These are phyloP conservation scores for Eupsittula cactorum DNA, from an alignment of 2,113 vertebrate species.

Conservation along the genomic window DNA sequence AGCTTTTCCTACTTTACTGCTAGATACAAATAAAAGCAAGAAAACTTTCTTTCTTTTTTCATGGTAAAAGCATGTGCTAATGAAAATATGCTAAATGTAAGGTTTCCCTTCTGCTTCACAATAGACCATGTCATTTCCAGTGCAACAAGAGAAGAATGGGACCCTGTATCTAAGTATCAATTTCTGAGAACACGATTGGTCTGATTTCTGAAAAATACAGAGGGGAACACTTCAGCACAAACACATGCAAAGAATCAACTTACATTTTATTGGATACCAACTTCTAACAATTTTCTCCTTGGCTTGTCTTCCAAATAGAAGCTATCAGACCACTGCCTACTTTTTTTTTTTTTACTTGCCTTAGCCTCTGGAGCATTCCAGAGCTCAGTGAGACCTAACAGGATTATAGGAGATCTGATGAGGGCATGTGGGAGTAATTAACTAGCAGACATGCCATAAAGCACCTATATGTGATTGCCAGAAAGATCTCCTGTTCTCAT, in stretches of 20 bases:
- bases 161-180: background rate
- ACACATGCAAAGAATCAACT: background rate
- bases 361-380: background rate
- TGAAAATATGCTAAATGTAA: background rate
- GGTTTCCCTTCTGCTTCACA: background rate
- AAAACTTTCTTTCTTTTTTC: background rate
- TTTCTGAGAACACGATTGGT: background rate
- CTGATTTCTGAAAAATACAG: background rate
- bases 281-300: background rate
- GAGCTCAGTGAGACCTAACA: background rate
- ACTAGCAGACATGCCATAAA: background rate
- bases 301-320: background rate
- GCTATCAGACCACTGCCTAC: background rate
- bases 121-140: background rate
- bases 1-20: background rate
- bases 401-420: background rate
- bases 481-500: background rate
- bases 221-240: background rate
- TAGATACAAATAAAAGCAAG: background rate
- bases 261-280: background rate
- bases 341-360: background rate
- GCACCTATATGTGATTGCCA: background rate
- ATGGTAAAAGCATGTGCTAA: background rate
- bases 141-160: background rate
- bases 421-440: background rate